Conservation (phyloP, 2,888 invertebrate genomes). For the Drosophila cognata region DNA sequence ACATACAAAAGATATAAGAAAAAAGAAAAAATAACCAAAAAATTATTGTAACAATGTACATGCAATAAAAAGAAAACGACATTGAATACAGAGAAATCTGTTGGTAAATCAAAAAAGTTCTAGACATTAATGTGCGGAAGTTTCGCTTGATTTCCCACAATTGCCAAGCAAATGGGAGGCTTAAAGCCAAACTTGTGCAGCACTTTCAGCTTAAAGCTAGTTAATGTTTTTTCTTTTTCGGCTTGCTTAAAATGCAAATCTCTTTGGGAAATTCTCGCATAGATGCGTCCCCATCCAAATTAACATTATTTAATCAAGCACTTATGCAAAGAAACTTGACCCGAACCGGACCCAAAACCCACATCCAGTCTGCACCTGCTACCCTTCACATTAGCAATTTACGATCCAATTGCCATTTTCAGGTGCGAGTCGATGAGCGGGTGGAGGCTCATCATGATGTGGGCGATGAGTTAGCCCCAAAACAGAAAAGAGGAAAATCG, state of each 20-base stretch:
- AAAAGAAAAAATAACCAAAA: slow-evolving; percentile 8
- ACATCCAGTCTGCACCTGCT: slow-evolving; percentile 61
- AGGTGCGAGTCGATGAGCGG: background rate
- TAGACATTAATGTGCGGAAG: background rate
- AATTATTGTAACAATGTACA: slow-evolving; percentile 41
- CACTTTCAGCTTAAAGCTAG: slow-evolving; percentile 9
- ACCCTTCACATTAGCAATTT: slow-evolving; percentile 56
- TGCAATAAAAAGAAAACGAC: slow-evolving; percentile 29
- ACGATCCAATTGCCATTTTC: slow-evolving; percentile 15
- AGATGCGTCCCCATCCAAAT: slow-evolving; percentile 53
- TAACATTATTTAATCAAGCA: slow-evolving; percentile 79
- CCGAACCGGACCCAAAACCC: slow-evolving; percentile 32
- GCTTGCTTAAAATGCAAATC: slow-evolving; percentile 23
- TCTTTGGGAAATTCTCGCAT: slow-evolving; percentile 20
- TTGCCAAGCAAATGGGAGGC: slow-evolving; percentile 8
- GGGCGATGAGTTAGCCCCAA: slow-evolving; percentile 45
- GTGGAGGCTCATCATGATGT: slow-evolving; percentile 55
- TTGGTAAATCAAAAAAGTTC: slow-evolving; percentile 33
- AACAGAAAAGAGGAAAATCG: slow-evolving; percentile 9
- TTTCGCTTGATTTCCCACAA: slow-evolving; percentile 13
- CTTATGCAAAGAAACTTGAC: slow-evolving; percentile 55
- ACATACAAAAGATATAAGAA: background rate
- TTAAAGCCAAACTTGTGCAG: slow-evolving; percentile 6
- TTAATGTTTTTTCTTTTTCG: background rate
- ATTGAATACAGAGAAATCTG: slow-evolving; percentile 21